These are phyloP conservation scores for Miichthys miiuy DNA, from an alignment of 2,797 vertebrate genomes.

Conservation along the genomic window DNA sequence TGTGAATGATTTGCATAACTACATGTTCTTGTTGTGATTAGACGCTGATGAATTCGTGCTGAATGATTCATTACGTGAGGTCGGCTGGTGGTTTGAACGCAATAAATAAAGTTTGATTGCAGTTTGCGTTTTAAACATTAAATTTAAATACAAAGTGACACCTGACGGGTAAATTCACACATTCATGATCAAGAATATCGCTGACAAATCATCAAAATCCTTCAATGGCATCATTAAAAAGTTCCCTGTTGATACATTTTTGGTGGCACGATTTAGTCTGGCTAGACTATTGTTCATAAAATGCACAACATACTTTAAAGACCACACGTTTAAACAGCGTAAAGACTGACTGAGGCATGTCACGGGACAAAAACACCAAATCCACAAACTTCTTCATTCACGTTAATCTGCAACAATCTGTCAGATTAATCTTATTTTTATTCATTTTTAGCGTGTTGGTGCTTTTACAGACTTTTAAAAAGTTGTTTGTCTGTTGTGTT, in stretches of 20 bases:
- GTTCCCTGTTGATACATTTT: neutral
- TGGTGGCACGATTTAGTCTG: neutral
- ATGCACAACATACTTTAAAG: neutral
- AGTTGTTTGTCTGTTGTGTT: neutral
- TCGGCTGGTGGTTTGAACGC: neutral
- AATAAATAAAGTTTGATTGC: neutral
- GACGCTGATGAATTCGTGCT: conserved; percentile 16
- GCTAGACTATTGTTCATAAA: conserved; percentile 2
- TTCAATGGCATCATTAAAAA: neutral
- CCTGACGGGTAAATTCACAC: neutral
- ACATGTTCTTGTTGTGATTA: conserved; percentile 39
- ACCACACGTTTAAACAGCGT: neutral
- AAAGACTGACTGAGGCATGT: neutral
- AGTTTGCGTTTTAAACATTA: neutral
- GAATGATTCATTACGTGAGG: conserved; percentile 19
- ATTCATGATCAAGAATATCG: too few relatives aligned
- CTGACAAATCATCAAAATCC: neutral
- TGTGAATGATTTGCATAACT: conserved; percentile 60
- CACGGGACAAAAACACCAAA: neutral
- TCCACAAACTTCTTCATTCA: neutral
- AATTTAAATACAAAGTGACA: neutral
- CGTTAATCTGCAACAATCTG: neutral
- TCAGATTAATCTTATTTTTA: neutral
- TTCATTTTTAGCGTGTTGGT: too few relatives aligned
- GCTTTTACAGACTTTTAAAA: neutral